phyloP scores from a whole-genome alignment of 2,888 invertebrate species.

The Ophion ventricosus region DNA sequence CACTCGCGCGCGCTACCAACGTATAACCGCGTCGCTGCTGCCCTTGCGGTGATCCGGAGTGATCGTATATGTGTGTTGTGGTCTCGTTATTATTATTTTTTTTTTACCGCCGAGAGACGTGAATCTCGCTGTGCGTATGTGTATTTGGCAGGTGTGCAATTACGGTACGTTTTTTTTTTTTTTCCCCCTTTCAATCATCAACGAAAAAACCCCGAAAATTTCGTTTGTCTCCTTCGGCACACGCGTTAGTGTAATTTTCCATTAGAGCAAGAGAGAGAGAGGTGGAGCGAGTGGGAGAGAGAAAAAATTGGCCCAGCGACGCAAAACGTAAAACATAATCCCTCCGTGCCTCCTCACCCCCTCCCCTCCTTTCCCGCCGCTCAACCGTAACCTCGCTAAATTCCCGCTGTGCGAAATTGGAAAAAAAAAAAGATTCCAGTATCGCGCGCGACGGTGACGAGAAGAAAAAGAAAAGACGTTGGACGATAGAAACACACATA shows the following conservation, averaged over 20 bases:
- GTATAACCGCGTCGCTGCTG: too few species aligned
- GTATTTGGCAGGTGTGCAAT: slow-evolving; percentile 54
- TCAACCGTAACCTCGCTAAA: slow-evolving; percentile 34
- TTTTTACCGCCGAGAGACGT: slow-evolving; percentile 38
- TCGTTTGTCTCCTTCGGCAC: slow-evolving; percentile 74
- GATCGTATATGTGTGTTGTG: slow-evolving; percentile 37
- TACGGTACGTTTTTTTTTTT: slow-evolving; percentile 60
- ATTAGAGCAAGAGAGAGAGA: not conserved
- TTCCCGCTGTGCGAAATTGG: slow-evolving; percentile 10
- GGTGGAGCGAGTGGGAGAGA: not conserved
- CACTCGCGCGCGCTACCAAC: not conserved
- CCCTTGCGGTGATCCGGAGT: slow-evolving; percentile 24
- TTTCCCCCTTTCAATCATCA: slow-evolving; percentile 69
- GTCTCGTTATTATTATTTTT: slow-evolving; percentile 1
- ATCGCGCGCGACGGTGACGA: not conserved
- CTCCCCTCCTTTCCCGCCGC: slow-evolving; percentile 8
- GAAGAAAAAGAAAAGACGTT: slow-evolving; percentile 12
- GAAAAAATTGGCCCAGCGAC: slow-evolving; percentile 56
- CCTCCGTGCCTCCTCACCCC: slow-evolving; percentile 2
- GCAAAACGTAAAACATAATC: slow-evolving; percentile 59
- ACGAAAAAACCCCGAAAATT: slow-evolving; percentile 71
- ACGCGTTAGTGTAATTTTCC: slow-evolving; percentile 38
- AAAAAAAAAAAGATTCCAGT: slow-evolving; percentile 21
- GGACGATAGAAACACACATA: not conserved
- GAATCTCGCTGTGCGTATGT: slow-evolving; percentile 39